Percentiles rank a stretch among this genome's conserved stretches.
phyloP scores from a whole-genome alignment of 2,888 invertebrate genomes.

The Geotrupes spiniger region DNA sequence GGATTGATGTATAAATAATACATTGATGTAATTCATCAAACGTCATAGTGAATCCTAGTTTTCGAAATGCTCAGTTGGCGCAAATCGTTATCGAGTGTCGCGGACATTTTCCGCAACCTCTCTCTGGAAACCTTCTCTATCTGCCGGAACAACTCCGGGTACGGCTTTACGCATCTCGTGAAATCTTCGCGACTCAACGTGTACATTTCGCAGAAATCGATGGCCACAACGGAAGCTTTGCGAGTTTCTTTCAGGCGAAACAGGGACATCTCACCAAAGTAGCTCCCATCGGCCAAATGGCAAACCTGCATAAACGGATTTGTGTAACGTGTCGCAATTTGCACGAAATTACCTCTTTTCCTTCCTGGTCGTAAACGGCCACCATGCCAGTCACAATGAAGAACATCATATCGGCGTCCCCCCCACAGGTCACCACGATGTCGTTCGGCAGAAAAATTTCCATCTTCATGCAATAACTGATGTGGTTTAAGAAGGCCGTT shows the following conservation, averaged over 20 bases:
- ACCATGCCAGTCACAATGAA: constrained; percentile 50
- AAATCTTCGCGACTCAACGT: constrained; percentile 46
- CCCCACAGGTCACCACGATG: constrained; percentile 44
- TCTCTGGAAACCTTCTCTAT: constrained; percentile 37
- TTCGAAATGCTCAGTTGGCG: neutral
- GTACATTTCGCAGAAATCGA: constrained; percentile 50
- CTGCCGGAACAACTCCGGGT: constrained; percentile 44
- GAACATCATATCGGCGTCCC: constrained; percentile 43
- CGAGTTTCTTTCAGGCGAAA: constrained; percentile 46
- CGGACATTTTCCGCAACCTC: no score
- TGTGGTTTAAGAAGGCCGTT: constrained; percentile 32
- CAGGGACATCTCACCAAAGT: constrained; percentile 52
- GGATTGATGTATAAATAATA: no score
- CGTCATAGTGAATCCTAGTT: neutral
- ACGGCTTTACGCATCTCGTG: constrained; percentile 39
- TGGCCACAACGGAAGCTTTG: constrained; percentile 47
- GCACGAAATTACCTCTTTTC: constrained; percentile 48
- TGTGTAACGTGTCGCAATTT: no score
- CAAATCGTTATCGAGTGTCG: neutral
- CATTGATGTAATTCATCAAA: no score
- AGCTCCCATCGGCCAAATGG: constrained; percentile 50
- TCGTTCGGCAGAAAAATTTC: constrained; percentile 47
- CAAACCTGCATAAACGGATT: no score
- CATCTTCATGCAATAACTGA: constrained; percentile 39
- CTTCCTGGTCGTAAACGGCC: constrained; percentile 45